Evolutionary conservation across 2,888 invertebrate genomes (phyloP).

Genomic region (Agonum fuliginosum): DNA sequence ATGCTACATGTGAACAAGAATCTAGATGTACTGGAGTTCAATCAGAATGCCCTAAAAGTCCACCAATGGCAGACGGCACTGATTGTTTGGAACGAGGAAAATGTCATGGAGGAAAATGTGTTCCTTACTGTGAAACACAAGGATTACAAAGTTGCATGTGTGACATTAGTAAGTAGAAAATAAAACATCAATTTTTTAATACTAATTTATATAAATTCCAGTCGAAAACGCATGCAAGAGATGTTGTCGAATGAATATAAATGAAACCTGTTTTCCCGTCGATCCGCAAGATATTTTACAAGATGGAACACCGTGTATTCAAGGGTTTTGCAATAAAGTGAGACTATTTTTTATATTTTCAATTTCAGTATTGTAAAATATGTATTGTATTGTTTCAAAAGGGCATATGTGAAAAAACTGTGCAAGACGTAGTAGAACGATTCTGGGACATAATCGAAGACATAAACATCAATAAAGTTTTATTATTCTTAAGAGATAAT

Average conservation of each 20-base stretch:
- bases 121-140: conserved; percentile 96
- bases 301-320: conserved; percentile 96
- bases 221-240: conserved; percentile 94
- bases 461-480: conserved; percentile 94
- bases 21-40: conserved; percentile 89
- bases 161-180: conserved; percentile 84
- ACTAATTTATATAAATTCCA: conserved; percentile 70
- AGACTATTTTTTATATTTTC: no score
- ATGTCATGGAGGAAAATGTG: conserved; percentile 92
- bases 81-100: conserved; percentile 94
- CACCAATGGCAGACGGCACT: conserved; percentile 89
- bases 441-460: conserved; percentile 99
- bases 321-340: conserved; percentile 97
- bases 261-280: conserved; percentile 93
- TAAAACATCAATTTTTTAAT: not conserved
- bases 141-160: conserved; percentile 97
- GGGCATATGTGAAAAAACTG: conserved; percentile 95
- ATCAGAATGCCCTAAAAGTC: conserved; percentile 89
- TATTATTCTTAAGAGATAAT: conserved; percentile 92
- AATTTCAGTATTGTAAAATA: not conserved
- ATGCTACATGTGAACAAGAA: conserved; percentile 94
- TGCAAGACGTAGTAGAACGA: conserved; percentile 95
- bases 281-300: conserved; percentile 91
- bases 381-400: conserved; percentile 68
- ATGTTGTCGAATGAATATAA: conserved; percentile 93